These are phyloP conservation scores for Ganaspis brasiliensis DNA, from an alignment of 2,888 invertebrate genomes.

Conservation along the genomic window DNA sequence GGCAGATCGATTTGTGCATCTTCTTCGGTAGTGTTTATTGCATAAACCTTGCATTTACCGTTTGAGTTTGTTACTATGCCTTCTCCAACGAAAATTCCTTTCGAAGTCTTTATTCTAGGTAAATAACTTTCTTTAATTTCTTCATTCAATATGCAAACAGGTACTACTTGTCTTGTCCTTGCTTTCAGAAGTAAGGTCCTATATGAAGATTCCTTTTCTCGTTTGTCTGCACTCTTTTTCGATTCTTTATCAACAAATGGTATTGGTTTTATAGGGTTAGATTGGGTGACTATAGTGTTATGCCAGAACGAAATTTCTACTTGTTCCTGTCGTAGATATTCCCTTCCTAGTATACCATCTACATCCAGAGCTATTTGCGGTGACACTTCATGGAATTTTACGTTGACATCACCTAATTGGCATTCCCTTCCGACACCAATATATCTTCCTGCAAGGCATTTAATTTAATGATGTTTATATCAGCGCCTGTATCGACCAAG, in stretches of 20 bases:
- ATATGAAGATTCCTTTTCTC: neutral
- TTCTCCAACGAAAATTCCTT: neutral
- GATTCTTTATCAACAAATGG: neutral
- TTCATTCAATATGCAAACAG: neutral
- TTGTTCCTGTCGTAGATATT: neutral
- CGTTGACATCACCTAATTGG: neutral
- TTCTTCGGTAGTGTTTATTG: neutral
- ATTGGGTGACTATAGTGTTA: slow-evolving; percentile 3
- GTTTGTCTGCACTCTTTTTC: neutral
- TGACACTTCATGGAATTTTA: neutral
- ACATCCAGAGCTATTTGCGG: neutral
- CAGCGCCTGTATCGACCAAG: neutral
- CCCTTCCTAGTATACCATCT: neutral
- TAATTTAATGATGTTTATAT: neutral
- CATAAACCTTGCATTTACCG: neutral
- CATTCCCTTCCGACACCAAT: no score
- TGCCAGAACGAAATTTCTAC: slow-evolving; percentile 36
- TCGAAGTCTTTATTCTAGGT: neutral
- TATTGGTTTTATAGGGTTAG: neutral
- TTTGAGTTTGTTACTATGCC: neutral
- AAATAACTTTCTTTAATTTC: neutral
- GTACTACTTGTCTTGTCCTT: neutral
- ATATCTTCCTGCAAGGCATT: neutral
- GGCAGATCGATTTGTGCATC: neutral
- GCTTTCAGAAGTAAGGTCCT: neutral